A percentile compares a stretch with the other conserved stretches of the same genome.
phyloP scores from a whole-genome alignment of 2,113 vertebrate species.

The Pterocles gutturalis region DNA sequence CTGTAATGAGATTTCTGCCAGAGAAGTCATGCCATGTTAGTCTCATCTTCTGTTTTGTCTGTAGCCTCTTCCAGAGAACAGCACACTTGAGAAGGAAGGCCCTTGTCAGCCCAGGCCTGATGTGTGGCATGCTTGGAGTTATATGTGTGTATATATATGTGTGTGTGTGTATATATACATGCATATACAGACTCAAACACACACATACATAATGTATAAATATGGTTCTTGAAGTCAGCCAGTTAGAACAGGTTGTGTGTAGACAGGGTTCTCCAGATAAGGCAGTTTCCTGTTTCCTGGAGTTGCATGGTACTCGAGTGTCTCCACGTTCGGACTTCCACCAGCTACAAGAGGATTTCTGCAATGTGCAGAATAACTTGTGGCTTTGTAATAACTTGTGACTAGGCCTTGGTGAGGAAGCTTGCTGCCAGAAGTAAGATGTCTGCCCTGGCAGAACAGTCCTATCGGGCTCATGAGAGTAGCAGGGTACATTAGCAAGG shows the following conservation, averaged over 20 bases:
- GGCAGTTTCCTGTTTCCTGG: neutral
- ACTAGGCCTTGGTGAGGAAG: neutral
- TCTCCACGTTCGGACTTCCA: neutral
- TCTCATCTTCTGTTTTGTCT: neutral
- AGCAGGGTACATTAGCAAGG: neutral
- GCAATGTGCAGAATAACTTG: neutral
- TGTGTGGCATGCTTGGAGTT: neutral
- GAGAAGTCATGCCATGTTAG: neutral
- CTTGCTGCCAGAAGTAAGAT: neutral
- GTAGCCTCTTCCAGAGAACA: neutral
- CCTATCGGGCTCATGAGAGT: neutral
- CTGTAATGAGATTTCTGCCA: neutral
- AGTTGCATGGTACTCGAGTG: neutral
- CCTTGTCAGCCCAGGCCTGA: neutral
- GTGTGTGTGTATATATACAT: accelerated
- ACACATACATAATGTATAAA: neutral
- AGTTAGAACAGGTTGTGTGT: neutral
- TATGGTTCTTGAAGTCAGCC: neutral
- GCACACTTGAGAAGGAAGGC: neutral
- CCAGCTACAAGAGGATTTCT: neutral
- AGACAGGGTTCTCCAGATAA: neutral
- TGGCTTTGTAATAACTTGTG: neutral
- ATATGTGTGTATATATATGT: too few species aligned
- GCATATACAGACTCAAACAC: neutral
- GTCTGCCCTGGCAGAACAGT: neutral